These are phyloP conservation scores for Sarcoramphus papa DNA, from an alignment of 2,797 vertebrate genomes.

Conservation along the genomic window DNA sequence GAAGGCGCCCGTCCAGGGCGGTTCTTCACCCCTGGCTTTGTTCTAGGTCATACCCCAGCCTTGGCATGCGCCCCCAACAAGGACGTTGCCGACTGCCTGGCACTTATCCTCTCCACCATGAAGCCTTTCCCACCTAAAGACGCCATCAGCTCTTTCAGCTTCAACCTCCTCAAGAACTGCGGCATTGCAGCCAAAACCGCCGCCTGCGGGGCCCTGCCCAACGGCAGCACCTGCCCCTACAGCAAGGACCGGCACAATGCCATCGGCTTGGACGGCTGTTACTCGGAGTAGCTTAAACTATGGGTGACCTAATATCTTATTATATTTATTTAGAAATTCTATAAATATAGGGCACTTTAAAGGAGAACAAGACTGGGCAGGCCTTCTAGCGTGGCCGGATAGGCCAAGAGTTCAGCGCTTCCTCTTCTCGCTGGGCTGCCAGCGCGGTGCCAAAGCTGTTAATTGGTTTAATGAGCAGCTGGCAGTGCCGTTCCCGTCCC, in stretches of 20 bases:
- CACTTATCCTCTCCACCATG: conserved; percentile 98
- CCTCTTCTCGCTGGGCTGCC: neutral
- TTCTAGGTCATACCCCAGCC: conserved; percentile 90
- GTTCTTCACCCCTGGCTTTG: neutral
- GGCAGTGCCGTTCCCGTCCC: neutral
- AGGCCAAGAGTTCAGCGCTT: conserved; percentile 4
- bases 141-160: conserved; percentile 83
- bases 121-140: conserved; percentile 96
- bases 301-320: conserved; percentile 77
- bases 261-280: conserved; percentile 91
- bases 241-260: conserved; percentile 76
- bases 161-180: conserved; percentile 93
- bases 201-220: conserved; percentile 83
- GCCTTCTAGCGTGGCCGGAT: neutral
- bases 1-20: fast-evolving
- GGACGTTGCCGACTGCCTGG: conserved; percentile 94
- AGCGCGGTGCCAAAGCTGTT: neutral
- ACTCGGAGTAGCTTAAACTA: conserved; percentile 81
- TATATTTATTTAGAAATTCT: conserved; percentile 83
- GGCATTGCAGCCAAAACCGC: conserved; percentile 81
- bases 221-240: conserved; percentile 83
- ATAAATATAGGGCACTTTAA: conserved; percentile 82
- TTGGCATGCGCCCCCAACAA: conserved; percentile 96
- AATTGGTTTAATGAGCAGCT: neutral
- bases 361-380: conserved; percentile 80